Conservation (phyloP, 1,140 invertebrate species). For the Hyphantria cunea region DNA sequence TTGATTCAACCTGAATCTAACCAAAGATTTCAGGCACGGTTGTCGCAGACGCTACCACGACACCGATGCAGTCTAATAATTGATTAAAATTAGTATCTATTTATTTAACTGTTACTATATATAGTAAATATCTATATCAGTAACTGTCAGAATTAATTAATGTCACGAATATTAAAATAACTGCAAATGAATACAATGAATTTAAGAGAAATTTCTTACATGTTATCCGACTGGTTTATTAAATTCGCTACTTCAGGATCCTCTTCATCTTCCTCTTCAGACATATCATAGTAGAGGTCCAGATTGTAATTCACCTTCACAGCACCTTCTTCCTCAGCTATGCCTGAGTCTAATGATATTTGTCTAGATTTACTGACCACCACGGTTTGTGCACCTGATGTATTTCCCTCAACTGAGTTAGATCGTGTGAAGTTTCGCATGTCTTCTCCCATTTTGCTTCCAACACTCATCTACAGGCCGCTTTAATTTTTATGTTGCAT, state of each 20-base stretch:
- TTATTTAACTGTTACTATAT: neutral
- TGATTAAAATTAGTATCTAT: too few species aligned
- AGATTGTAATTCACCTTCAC: conserved; percentile 26
- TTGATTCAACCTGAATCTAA: too few species aligned
- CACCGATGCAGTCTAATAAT: too few species aligned
- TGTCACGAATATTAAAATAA: neutral
- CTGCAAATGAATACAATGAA: neutral
- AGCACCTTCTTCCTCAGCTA: conserved; percentile 40
- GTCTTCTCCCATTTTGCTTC: conserved; percentile 28
- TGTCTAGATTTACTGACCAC: conserved; percentile 24
- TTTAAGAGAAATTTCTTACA: neutral
- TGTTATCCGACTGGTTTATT: neutral
- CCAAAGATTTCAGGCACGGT: too few species aligned
- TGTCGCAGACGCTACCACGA: too few species aligned
- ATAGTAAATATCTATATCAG: too few species aligned
- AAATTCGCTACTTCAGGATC: conserved; percentile 44
- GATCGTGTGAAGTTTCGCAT: conserved; percentile 32
- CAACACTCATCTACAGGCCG: conserved; percentile 32
- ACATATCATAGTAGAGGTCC: conserved; percentile 37
- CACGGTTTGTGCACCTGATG: neutral
- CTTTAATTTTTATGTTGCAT: neutral
- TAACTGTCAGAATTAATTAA: too few species aligned
- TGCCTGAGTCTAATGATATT: conserved; percentile 48
- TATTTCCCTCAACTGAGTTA: conserved; percentile 26
- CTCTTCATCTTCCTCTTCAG: conserved; percentile 47